Evolutionary conservation across 2,797 vertebrate genomes (phyloP).

Genomic region (Pangasius mekongensis): DNA sequence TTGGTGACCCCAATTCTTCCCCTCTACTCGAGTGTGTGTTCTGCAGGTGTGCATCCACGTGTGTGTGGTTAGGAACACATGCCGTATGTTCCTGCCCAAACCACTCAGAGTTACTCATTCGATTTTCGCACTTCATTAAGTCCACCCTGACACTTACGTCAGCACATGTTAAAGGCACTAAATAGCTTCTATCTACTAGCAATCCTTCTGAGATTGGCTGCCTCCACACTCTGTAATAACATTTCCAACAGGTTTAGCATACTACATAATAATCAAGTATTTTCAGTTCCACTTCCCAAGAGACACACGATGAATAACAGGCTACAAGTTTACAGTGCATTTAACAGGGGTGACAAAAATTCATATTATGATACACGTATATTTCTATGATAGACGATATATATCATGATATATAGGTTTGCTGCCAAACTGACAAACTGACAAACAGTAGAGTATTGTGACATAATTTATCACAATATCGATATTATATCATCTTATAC

Average conservation of each 20-base stretch:
- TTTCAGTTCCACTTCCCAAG: not conserved
- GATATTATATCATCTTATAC: not conserved
- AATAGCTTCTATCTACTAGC: conserved; percentile 23
- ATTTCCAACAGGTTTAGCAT: conserved; percentile 30
- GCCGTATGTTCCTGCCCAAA: conserved; percentile 39
- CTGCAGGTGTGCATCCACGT: conserved; percentile 38
- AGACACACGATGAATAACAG: conserved; percentile 6
- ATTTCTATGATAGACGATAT: not conserved
- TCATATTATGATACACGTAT: not conserved
- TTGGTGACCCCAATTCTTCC: conserved; percentile 77
- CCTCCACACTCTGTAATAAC: conserved; percentile 40
- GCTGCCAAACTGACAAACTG: not conserved
- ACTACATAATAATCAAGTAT: conserved; percentile 11
- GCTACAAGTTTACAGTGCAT: not conserved
- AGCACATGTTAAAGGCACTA: conserved; percentile 40
- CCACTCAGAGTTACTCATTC: conserved; percentile 48
- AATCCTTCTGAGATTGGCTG: conserved; percentile 21
- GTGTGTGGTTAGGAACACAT: conserved; percentile 27
- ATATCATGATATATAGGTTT: not conserved
- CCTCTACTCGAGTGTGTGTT: conserved; percentile 57
- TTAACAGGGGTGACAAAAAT: not conserved
- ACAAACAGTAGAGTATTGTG: not conserved
- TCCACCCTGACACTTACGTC: conserved; percentile 44
- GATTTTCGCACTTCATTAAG: conserved; percentile 58
- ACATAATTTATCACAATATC: not conserved